Base-by-base conservation (phyloP, 1,140 invertebrate genomes). In the Heliconius melpomene region DNA sequence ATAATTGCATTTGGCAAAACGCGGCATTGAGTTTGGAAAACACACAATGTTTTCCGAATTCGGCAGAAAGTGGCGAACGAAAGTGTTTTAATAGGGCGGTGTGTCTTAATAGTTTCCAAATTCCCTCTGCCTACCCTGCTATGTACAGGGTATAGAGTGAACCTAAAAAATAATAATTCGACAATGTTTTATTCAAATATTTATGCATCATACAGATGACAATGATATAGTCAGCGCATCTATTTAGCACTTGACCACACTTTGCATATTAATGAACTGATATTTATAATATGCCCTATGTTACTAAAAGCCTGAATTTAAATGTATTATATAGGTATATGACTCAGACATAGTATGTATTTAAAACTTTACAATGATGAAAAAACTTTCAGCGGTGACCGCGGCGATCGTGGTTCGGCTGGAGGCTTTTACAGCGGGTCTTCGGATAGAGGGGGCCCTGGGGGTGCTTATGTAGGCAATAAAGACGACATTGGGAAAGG, bases 401-500 rank as follows among this genome's bases (percentile, higher is more conserved):
- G 90, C 54, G 92, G 92, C n/a, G 92, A 94, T 87, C 88, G 90
- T 36, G 92, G 92, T 13, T 79, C 80, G 36, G 88, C 88, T 79
- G 90, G 91, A 9, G 92, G 92, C 38, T 89, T 88, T 84, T 93
- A 93, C 85, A 81, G 80, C 11, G 88, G 89, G 6, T 86, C 84
- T 66, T 81, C 78, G 18, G 83, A 84, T 52, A 77, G 29, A 18
- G 83, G 85, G 18, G 83, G 83, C 79, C 89, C 90, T 7, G 90
- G 91, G 38, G 91, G 89, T 6, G 87, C 79, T n/a, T 80, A 80
- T 32, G 71, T 80, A 23, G 79, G 79, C 13, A 77, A 80, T 71
- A 88, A 50, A 88, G 90, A 72, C 75, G 29, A 76, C 60, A 74
- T 79, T 26, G 75, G 80, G 36, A 73, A 71, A 57, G 74, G 78